Percentiles rank a stretch among this genome's conserved stretches.
Conservation (phyloP, 2,888 invertebrate species). For the Drosophila picticornis region DNA sequence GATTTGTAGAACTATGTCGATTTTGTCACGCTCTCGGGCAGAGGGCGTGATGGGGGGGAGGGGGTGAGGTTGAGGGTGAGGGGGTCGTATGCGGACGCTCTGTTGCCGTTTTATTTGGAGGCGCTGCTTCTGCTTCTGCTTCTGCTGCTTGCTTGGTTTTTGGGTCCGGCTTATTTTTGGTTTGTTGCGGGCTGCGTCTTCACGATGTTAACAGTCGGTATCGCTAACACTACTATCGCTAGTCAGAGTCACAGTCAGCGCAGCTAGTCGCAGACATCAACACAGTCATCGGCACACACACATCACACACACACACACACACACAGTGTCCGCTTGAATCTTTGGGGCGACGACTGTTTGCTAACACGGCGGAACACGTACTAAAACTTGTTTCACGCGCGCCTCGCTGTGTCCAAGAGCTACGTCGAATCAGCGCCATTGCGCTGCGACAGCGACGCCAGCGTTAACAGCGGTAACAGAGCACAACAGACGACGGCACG, state of each 20-base stretch:
- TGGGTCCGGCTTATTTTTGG: conserved; percentile 12
- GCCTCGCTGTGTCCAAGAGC: conserved; percentile 53
- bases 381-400: conserved; percentile 83
- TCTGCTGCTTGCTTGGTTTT: not conserved
- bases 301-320: not conserved
- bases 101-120: not conserved
- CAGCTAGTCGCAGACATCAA: not conserved
- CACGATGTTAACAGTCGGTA: conserved; percentile 25
- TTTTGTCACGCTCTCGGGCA: not conserved
- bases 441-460: conserved; percentile 19
- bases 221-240: conserved; percentile 16
- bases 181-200: conserved; percentile 10
- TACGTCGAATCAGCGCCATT: conserved; percentile 25
- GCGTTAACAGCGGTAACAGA: conserved; percentile 33
- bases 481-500: conserved; percentile 28
- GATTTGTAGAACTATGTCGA: conserved; percentile 11
- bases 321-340: conserved; percentile 29
- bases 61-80: too few relatives aligned
- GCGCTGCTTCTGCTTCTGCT: not conserved
- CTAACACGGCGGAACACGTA: conserved; percentile 85
- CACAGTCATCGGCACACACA: not conserved
- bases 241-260: conserved; percentile 3
- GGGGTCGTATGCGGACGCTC: not conserved
- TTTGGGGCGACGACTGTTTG: conserved; percentile 81
- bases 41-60: too few relatives aligned